Evolutionary conservation across 2,888 invertebrate species (phyloP), one percentile per base, ranked within the genome.

Genomic region (Tanypteryx hageni): DNA sequence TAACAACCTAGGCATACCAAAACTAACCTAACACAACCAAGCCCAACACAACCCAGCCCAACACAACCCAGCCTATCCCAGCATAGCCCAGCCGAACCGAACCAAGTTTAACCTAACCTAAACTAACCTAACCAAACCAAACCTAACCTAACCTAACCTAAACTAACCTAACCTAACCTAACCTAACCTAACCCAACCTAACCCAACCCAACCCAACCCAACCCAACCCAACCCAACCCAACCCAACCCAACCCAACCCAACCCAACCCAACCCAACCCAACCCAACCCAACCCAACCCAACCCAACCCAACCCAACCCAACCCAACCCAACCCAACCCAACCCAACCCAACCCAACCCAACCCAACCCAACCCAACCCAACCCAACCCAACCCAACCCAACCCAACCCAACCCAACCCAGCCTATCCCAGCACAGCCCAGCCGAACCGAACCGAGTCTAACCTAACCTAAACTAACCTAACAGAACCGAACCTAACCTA

Each of bases 381-480:
- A 82, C 31, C 83, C 83, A 82, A 82, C 31, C 83, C 83, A 82
- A 82, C 31, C 83, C 83, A 82, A 82, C 31, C 83, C 86, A 57
- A 86, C 27, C 86, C 86, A 57, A 86, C 27, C 86, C 61, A 57
- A 86, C 27, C 86, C 86, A 22, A 86, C 27, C 86, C n/a, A n/a
- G n/a, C n/a, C n/a, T n/a, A n/a, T n/a, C n/a, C n/a, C n/a, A n/a
- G n/a, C n/a, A n/a, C n/a, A 56, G 13, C 44, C 27, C 86, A 93
- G 93, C 93, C 93, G 93, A 93, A 93, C 93, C 92, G 92, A 89
- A 93, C 93, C 93, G 93, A 93, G 93, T 93, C 94, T 93, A 93
- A 93, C 93, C 93, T 93, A 93, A 93, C 93, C 93, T 93, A 93
- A 93, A 84, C 92, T 93, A 93, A 93, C 93, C 93, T 92, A 93